Base-by-base conservation (phyloP, 1,140 invertebrate species). In the Diuraphis noxia region DNA sequence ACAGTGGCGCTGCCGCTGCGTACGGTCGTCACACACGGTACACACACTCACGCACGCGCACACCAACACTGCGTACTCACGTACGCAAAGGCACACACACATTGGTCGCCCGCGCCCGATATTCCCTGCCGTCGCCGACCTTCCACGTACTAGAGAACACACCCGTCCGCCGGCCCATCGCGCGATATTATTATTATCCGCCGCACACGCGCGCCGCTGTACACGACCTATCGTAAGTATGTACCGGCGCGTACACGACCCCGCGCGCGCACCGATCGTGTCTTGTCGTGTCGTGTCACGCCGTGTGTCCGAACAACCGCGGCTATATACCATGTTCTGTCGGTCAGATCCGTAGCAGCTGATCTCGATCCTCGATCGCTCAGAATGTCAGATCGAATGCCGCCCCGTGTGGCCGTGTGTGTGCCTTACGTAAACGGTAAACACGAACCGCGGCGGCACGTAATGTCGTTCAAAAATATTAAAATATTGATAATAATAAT, bases 1-100 rank as follows among this genome's bases (percentile, higher is more conserved):
- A 91, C 88, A 91, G 88, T 81, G 88, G 88, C 77, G 88, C 88
- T 56, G 86, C 72, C 46, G 19, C 36, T 40, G 36, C 56, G 88
- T 46, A 19, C 40, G 40, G 88, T 77, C 21, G 43, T 34, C 43
- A 38, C 79, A 40, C n/a, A 9, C 19, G 10, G 19, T 6, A n/a
- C 30, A n/a, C 36, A 25, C 36, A 8, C 21, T 0, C 36, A 21
- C 36, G 2, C 36, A 3, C 77, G 25, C 82, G 81, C 40, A 38
- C 77, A 21, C 77, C 23, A 7, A 38, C 36, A 43, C 13, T 17
- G 19, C 43, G 41, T 46, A 19, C 43, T 46, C 17, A 17, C 17
- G 43, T 19, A 38, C 36, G 9, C 19, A 4, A 6, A 52, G 49
- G 13, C 56, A 40, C 19, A 23, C 43, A 2, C 84, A 3, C 81